These are phyloP conservation scores for Diachasma alloeum DNA, from an alignment of 1,140 invertebrate species.

Conservation along the genomic window DNA sequence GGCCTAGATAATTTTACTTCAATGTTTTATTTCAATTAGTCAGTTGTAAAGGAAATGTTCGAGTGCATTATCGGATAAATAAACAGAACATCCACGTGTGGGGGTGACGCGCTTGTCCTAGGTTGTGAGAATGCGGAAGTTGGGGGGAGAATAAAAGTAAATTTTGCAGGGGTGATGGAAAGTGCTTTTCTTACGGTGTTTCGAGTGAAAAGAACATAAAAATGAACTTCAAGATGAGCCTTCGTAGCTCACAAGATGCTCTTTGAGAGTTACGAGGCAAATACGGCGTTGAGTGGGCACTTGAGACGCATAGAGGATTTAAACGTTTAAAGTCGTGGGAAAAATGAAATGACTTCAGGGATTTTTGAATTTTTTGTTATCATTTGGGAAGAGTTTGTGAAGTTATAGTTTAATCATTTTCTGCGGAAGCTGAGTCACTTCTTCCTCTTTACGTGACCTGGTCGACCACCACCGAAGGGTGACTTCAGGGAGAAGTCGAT, in stretches of 20 bases:
- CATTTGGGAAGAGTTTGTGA: neutral
- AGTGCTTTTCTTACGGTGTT: neutral
- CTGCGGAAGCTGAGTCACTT: conserved; percentile 80
- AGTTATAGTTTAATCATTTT: conserved; percentile 75
- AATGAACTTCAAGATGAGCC: neutral
- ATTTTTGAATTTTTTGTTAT: neutral
- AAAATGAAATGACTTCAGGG: neutral
- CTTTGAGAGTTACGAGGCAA: neutral
- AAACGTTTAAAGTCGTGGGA: neutral
- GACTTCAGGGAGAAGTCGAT: conserved; percentile 99
- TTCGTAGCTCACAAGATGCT: neutral
- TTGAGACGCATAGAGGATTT: neutral
- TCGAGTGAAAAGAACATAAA: neutral
- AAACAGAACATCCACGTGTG: neutral
- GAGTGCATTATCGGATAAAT: neutral
- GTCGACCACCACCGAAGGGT: conserved; percentile 96
- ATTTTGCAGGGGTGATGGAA: neutral
- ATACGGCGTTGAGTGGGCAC: neutral
- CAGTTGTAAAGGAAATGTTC: too few species aligned
- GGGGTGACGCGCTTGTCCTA: neutral
- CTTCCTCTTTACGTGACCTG: conserved; percentile 99
- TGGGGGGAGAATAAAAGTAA: neutral
- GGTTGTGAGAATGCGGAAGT: neutral
- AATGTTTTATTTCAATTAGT: too few species aligned
- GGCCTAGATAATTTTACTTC: too few species aligned